phyloP scores from a whole-genome alignment of 2,797 vertebrate species.

The Benthosema pterotum region DNA sequence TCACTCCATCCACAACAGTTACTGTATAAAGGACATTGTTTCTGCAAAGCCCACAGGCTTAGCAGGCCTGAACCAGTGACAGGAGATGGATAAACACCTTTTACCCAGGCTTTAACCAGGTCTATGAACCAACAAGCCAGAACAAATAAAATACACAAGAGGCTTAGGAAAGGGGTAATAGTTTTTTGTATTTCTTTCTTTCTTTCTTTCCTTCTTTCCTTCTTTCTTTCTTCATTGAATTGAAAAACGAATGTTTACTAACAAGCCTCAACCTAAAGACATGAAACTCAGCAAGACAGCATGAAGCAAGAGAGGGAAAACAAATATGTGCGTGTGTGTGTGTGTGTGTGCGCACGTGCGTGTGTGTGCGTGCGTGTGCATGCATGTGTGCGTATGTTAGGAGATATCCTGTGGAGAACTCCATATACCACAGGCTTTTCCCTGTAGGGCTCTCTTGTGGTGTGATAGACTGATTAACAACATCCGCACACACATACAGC shows the following conservation, averaged over 20 bases:
- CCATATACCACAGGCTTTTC: constrained; percentile 66
- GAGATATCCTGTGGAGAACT: constrained; percentile 62
- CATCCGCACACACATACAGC: constrained; percentile 14
- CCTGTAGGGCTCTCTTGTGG: constrained; percentile 60
- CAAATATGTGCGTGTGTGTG: constrained; percentile 21
- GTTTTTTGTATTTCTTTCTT: not conserved
- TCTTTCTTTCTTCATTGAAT: too few species aligned
- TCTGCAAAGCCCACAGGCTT: too few species aligned
- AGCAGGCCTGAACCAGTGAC: too few species aligned
- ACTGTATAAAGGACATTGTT: too few species aligned
- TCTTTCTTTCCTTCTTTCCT: not conserved
- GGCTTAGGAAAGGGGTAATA: too few species aligned
- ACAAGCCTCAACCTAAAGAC: constrained; percentile 5
- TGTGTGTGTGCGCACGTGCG: not conserved
- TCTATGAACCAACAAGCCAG: too few species aligned
- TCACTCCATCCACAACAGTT: too few species aligned
- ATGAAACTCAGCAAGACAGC: constrained; percentile 21
- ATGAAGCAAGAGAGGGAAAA: constrained; percentile 12
- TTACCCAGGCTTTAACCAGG: too few species aligned
- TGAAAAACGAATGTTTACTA: not conserved
- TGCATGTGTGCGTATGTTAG: not conserved
- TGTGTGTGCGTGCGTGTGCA: not conserved
- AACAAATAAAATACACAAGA: too few species aligned
- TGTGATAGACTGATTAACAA: constrained; percentile 71
- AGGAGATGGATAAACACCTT: too few species aligned